Base-by-base conservation (phyloP, 2,797 vertebrate species). In the Enteromius unitaeniatus region DNA sequence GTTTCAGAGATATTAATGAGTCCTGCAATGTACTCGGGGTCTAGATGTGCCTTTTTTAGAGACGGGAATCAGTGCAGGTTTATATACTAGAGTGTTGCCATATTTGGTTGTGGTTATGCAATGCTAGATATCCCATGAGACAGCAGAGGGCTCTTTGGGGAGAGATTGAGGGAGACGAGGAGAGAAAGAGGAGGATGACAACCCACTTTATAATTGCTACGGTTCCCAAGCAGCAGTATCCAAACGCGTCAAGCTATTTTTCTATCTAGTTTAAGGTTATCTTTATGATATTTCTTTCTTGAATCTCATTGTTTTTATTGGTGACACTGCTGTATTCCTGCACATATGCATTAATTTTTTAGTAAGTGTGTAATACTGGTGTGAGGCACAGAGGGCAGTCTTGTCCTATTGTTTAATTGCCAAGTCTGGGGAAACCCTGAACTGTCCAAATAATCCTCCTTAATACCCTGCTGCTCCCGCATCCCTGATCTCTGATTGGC, bases 371-470 rank as follows among this genome's bases (percentile, higher is more conserved):
- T 88, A 93, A 76, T 85, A 51, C 90, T 60, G 6, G 82, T 83
- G 62, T 78, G 82, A 58, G 86, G 90, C 92, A 93, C 87, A 90
- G 91, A 86, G 91, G 91, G 93, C 92, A 92, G 90, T 87, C 82
- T 83, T 55, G 75, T 72, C 5, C 1, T 15, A 76, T 69, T 17
- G 58, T 51, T 90, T 72, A 73, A 77, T 0, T 83, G 86, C 89
- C 82, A 84, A 88, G 84, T 28, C 37, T 87, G 89, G 28, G 87
- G 87, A 90, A 82, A 72, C 82, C 84, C 58, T 89, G 92, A 90
- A 93, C 92, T 91, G 90, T 92, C 91, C 91, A 91, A 94, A 93
- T 95, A 96, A 95, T 96, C 95, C 90, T 89, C 82, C 79, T 92
- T 95, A 94, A 95, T 95, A 91, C 95, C 93, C 89, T 88, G 92